These are phyloP conservation scores for Meteorus cinctellus DNA, from an alignment of 2,888 invertebrate genomes.

Conservation along the genomic window DNA sequence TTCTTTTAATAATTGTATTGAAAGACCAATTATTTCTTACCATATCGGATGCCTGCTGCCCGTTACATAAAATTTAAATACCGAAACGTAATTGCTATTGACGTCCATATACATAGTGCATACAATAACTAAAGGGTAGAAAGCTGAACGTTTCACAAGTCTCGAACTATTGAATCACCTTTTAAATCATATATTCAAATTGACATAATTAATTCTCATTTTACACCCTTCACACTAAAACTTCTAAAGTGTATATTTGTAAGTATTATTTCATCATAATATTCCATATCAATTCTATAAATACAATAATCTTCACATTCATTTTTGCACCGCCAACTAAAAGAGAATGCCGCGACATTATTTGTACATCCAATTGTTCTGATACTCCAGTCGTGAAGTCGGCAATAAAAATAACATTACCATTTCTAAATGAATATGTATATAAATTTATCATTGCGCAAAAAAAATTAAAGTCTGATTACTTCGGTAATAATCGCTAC, in stretches of 20 bases:
- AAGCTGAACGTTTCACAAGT: slow-evolving; percentile 12
- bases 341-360: neutral
- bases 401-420: slow-evolving; percentile 1
- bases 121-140: neutral
- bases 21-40: neutral
- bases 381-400: neutral
- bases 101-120: neutral
- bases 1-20: too few species aligned
- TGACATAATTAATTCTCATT: neutral
- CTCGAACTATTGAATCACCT: neutral
- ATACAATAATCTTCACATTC: neutral
- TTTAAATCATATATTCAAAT: neutral
- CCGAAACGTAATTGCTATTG: neutral
- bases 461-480: neutral
- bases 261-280: neutral
- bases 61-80: slow-evolving; percentile 3
- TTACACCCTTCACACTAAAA: neutral
- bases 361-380: slow-evolving; percentile 1
- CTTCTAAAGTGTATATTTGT: neutral
- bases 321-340: neutral
- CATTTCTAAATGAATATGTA: neutral
- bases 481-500: neutral
- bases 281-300: neutral
- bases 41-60: neutral
- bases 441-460: neutral